A percentile compares a stretch with the other conserved stretches of the same genome.
phyloP scores from a whole-genome alignment of 2,797 vertebrate species.

The Philypnodon macrostomus region DNA sequence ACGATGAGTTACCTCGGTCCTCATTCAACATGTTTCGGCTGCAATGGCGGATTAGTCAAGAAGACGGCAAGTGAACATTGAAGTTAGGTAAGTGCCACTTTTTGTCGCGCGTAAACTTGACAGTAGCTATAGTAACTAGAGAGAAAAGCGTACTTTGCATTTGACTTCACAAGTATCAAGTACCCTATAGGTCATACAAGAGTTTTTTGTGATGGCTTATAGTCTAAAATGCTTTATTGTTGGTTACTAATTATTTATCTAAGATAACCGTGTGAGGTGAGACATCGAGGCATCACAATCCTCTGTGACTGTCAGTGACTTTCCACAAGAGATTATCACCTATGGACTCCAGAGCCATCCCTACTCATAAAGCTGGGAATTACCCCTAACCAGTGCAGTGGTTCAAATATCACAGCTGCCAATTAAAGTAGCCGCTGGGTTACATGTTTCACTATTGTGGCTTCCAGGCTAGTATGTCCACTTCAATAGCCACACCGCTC shows the following conservation, averaged over 20 bases:
- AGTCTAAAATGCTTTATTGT: too few species aligned
- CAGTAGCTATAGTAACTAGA: not conserved
- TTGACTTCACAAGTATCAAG: too few species aligned
- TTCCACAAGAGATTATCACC: slow-evolving; percentile 23
- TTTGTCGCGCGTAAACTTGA: not conserved
- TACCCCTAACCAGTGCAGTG: slow-evolving; percentile 12
- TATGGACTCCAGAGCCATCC: slow-evolving; percentile 7
- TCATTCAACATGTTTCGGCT: not conserved
- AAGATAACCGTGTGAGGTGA: not conserved
- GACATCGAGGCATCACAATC: not conserved
- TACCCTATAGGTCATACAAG: too few species aligned
- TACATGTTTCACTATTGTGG: slow-evolving; percentile 17
- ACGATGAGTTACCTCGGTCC: slow-evolving; percentile 39
- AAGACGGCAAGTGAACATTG: slow-evolving; percentile 8
- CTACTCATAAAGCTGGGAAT: slow-evolving; percentile 35
- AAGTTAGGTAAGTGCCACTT: slow-evolving; percentile 60
- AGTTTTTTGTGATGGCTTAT: too few species aligned
- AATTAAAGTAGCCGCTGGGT: slow-evolving; percentile 42
- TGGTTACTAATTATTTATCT: not conserved
- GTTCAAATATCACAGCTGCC: slow-evolving; percentile 21
- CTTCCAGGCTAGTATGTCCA: slow-evolving; percentile 13
- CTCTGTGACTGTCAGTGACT: slow-evolving; percentile 19
- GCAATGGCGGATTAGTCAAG: not conserved
- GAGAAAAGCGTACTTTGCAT: not conserved
- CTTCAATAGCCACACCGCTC: slow-evolving; percentile 6